Evolutionary conservation across 2,888 invertebrate species (phyloP).

Genomic region (Theretra japonica): DNA sequence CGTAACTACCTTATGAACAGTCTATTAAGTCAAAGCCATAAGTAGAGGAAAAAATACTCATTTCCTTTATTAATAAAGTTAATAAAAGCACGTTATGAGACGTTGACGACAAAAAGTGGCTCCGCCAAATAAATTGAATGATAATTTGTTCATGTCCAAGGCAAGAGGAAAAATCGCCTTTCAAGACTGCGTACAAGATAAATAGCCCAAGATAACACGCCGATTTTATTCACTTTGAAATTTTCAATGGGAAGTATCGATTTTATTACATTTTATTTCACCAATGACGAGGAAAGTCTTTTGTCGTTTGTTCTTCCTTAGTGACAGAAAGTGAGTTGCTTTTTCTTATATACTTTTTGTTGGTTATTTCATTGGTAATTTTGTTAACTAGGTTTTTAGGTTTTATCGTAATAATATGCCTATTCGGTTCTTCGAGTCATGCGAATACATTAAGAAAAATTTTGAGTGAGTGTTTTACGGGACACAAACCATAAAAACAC

Average conservation of each 20-base stretch:
- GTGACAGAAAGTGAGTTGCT: neutral
- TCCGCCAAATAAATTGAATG: conserved; percentile 70
- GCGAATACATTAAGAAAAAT: no score
- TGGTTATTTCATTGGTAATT: neutral
- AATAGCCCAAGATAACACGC: conserved; percentile 58
- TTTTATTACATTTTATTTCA: conserved; percentile 31
- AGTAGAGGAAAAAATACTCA: neutral
- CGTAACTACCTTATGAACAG: neutral
- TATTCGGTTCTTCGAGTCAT: no score
- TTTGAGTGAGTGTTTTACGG: no score
- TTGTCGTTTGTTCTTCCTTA: conserved; percentile 8
- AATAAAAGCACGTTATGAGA: conserved; percentile 14
- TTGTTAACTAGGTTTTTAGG: neutral
- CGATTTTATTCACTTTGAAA: conserved; percentile 49
- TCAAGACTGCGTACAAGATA: conserved; percentile 57
- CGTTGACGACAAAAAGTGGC: conserved; percentile 57
- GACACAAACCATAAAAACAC: no score
- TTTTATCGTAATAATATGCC: neutral
- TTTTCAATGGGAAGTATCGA: conserved; percentile 55
- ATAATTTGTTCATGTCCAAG: conserved; percentile 69
- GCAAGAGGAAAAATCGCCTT: conserved; percentile 67
- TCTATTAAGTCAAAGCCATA: neutral
- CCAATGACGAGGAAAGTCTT: conserved; percentile 21
- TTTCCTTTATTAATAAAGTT: neutral
- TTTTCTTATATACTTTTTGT: neutral